These are phyloP conservation scores for Trachymyrmex septentrionalis DNA, from an alignment of 1,140 invertebrate species.

Conservation along the genomic window DNA sequence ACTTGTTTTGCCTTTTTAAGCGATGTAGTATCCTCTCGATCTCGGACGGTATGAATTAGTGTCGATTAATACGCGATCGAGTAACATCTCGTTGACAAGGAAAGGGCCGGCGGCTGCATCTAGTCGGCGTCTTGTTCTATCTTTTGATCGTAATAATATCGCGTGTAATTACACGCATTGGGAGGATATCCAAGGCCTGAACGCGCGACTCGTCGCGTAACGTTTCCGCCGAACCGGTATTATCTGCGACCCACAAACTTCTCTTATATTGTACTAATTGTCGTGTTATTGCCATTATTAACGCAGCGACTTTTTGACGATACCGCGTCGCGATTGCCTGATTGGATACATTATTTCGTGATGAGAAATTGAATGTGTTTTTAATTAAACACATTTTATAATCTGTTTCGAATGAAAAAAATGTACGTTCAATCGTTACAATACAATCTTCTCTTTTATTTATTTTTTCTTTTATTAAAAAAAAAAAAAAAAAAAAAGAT, in stretches of 20 bases:
- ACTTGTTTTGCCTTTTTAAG: background rate
- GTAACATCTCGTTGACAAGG: slow-evolving; percentile 31
- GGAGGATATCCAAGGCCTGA: background rate
- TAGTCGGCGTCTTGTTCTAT: slow-evolving; percentile 20
- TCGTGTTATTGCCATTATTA: slow-evolving; percentile 40
- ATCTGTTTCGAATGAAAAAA: background rate
- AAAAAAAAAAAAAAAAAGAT: too few species aligned
- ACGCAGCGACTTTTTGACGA: slow-evolving; percentile 5
- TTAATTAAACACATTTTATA: background rate
- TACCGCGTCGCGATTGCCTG: background rate
- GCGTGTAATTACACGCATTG: slow-evolving; percentile 42
- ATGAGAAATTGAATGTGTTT: background rate
- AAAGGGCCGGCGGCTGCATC: slow-evolving; percentile 34
- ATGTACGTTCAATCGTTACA: background rate
- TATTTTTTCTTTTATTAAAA: background rate
- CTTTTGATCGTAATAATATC: slow-evolving; percentile 55
- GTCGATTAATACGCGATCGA: slow-evolving; percentile 23
- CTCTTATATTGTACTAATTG: slow-evolving; percentile 36
- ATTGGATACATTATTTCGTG: slow-evolving; percentile 29
- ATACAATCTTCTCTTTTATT: background rate
- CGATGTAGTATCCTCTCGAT: background rate
- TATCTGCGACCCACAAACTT: background rate
- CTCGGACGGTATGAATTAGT: slow-evolving; percentile 26
- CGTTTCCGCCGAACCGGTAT: slow-evolving; percentile 18
- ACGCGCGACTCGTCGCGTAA: background rate